Evolutionary conservation across 2,113 vertebrate genomes (phyloP).

Genomic region (Tetrao urogallus): DNA sequence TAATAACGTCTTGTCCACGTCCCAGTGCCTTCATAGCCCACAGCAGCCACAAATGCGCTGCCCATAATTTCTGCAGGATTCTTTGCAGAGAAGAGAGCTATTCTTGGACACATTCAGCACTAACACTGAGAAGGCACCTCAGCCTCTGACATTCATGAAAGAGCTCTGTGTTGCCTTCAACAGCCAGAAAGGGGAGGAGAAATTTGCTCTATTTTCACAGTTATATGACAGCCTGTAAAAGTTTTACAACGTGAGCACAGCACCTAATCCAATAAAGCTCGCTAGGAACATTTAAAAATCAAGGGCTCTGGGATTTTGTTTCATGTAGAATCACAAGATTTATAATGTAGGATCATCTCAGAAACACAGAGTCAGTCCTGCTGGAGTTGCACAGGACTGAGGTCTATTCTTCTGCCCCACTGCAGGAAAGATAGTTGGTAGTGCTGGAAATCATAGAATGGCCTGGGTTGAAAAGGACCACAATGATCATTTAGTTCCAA

Average conservation of each 20-base stretch:
- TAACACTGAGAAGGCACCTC: not conserved
- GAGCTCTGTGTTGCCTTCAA: not conserved
- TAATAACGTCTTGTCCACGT: not conserved
- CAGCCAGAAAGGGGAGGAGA: not conserved
- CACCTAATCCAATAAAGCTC: constrained; percentile 45
- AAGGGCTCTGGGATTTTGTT: not conserved
- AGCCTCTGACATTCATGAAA: not conserved
- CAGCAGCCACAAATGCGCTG: not conserved
- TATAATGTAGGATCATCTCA: not conserved
- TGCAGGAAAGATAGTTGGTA: not conserved
- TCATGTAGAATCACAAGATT: not conserved
- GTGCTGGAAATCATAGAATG: not conserved
- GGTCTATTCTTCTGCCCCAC: not conserved
- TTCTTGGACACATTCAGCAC: not conserved
- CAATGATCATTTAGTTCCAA: too few relatives aligned
- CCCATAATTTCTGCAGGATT: not conserved
- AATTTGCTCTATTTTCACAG: constrained; percentile 14
- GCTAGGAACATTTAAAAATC: constrained; percentile 21
- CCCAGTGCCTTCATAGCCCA: not conserved
- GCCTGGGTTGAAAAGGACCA: too few relatives aligned
- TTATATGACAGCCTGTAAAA: constrained; percentile 34
- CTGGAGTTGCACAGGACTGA: not conserved
- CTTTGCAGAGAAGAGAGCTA: not conserved
- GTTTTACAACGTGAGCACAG: not conserved
- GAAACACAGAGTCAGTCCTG: not conserved